Evolutionary conservation across 2,888 invertebrate species (phyloP).

Genomic region (Noctua fimbriata): DNA sequence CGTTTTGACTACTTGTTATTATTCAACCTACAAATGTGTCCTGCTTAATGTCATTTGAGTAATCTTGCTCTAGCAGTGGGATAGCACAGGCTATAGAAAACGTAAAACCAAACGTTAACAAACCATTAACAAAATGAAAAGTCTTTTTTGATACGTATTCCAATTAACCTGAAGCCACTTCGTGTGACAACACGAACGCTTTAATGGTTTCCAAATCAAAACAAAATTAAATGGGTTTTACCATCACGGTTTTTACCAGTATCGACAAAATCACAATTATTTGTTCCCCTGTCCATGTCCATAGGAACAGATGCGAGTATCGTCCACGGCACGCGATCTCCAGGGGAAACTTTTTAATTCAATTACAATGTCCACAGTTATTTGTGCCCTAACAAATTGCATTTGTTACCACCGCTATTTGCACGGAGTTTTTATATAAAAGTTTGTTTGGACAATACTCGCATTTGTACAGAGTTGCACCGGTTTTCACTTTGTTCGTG

Average conservation of each 20-base stretch:
- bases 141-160: neutral
- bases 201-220: constrained; percentile 14
- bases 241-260: constrained; percentile 16
- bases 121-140: constrained; percentile 6
- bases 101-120: neutral
- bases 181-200: constrained; percentile 16
- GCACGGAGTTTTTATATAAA: constrained; percentile 46
- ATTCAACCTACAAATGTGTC: too few species aligned
- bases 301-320: constrained; percentile 21
- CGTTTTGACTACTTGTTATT: too few species aligned
- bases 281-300: neutral
- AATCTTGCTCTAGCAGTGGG: neutral
- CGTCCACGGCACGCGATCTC: constrained; percentile 53
- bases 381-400: constrained; percentile 67
- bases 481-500: constrained; percentile 35
- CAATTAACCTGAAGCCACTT: neutral
- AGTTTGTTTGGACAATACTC: constrained; percentile 39
- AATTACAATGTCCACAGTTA: constrained; percentile 67
- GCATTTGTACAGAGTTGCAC: constrained; percentile 24
- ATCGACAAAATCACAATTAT: constrained; percentile 38
- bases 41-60: too few species aligned
- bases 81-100: neutral
- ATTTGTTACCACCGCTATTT: constrained; percentile 55
- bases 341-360: constrained; percentile 73
- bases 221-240: constrained; percentile 16